Base-by-base conservation (phyloP, 2,113 vertebrate species). In the Lonchura striata region DNA sequence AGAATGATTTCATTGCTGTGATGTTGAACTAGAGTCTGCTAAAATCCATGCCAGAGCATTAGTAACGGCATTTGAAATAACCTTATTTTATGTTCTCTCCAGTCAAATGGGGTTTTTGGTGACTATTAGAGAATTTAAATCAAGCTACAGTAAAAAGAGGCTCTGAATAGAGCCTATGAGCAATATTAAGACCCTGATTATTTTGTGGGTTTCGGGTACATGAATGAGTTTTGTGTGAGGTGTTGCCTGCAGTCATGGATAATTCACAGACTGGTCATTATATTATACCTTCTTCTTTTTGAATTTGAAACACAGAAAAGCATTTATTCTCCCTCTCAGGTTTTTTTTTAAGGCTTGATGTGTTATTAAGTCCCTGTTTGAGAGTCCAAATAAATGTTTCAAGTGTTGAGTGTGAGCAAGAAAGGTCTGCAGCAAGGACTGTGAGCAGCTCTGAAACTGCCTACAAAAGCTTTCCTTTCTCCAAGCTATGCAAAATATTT, bases 1-100 rank as follows among this genome's bases (percentile, higher is more conserved):
- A 83, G 56, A 94, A 94, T 85, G 33, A 89, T 88, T 96, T 53
- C 50, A 74, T 90, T 89, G 61, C 72, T 90, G 30, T 79, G 37
- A 68, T 82, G 50, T 60, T 74, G 46, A 95, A 75, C 42, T 89
- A 52, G 88, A 94, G 82, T 89, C 33, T 88, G 63, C 44, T 46
- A 82, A 86, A 84, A 59, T 16, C 18, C 31, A 46, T 52, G 25
- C 28, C 57, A 93, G 33, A 59, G 74, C 31, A 50, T 57, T 86
- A 78, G 49, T 14, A 72, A 84, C 68, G 79, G 35, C 49, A 64
- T 68, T 88, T 82, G 56, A 90, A 72, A 14, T 68, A 63, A 81
- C 35, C 37, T 89, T 70, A 35, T 64, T 54, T 71, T 63, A 53
- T 15, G 15, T 56, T 89, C 18, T 82, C 30, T 88, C 11, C 3